A percentile compares a stretch with the other conserved stretches of the same genome.
phyloP scores from a whole-genome alignment of 2,888 invertebrate genomes.

The Agonopterix subpropinquella region DNA sequence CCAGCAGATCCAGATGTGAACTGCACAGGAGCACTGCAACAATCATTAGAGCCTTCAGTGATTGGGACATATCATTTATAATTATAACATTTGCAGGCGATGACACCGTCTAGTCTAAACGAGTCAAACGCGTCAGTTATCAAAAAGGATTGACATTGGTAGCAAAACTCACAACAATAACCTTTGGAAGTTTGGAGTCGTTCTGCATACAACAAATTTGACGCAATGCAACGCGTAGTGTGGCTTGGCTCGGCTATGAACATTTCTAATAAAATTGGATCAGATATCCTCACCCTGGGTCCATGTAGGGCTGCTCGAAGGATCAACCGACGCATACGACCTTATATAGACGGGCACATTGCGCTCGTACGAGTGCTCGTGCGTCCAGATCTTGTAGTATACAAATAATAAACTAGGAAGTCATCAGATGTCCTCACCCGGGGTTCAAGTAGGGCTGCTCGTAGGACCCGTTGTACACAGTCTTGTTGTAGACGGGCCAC shows the following conservation, averaged over 20 bases:
- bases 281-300: conserved; percentile 29
- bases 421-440: conserved; percentile 10
- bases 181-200: too few species aligned
- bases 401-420: neutral
- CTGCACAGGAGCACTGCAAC: conserved; percentile 6
- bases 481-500: conserved; percentile 90
- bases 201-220: too few species aligned
- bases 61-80: too few species aligned
- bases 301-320: conserved; percentile 41
- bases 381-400: conserved; percentile 34
- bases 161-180: too few species aligned
- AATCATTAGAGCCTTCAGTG: neutral
- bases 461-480: conserved; percentile 71
- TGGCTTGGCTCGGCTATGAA: too few species aligned
- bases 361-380: conserved; percentile 94
- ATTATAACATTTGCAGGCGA: too few species aligned
- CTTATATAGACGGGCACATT: conserved; percentile 92
- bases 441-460: conserved; percentile 54
- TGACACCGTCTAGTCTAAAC: too few species aligned
- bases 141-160: too few species aligned
- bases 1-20: conserved; percentile 4
- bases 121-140: too few species aligned
- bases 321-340: too few species aligned
- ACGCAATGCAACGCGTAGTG: too few species aligned
- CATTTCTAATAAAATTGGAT: neutral